A percentile compares a stretch with the other conserved stretches of the same genome.
These are phyloP conservation scores for Drosophila neotestacea DNA, from an alignment of 2,888 invertebrate genomes.

Conservation along the genomic window DNA sequence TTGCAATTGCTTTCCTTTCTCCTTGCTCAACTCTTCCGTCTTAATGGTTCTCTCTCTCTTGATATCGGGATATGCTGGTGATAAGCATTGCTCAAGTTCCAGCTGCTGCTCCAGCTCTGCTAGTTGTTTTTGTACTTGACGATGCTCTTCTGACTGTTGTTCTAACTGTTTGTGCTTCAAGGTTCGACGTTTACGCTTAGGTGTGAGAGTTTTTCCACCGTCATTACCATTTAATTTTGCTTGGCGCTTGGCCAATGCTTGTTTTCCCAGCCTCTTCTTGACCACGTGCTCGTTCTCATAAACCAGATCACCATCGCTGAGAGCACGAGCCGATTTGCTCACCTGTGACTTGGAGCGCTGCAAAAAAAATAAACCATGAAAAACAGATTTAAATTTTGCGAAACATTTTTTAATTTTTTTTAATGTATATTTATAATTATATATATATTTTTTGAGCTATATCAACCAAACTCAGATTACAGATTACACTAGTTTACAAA, in stretches of 20 bases:
- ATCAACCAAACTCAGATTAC: no score
- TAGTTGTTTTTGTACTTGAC: constrained; percentile 18
- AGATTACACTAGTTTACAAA: no score
- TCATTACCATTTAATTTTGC: constrained; percentile 7
- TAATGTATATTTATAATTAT: no score
- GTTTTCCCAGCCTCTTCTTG: constrained; percentile 65
- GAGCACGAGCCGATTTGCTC: constrained; percentile 70
- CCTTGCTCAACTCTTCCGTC: constrained; percentile 42
- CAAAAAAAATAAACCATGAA: background rate
- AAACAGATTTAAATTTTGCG: no score
- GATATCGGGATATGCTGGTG: constrained; percentile 28
- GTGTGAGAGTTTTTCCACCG: constrained; percentile 9
- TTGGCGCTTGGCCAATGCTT: constrained; percentile 49
- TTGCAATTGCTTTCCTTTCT: constrained; percentile 51
- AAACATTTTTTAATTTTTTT: no score
- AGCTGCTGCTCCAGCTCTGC: constrained; percentile 31
- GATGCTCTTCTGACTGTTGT: constrained; percentile 1
- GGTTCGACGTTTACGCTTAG: constrained; percentile 34
- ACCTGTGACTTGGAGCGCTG: constrained; percentile 45
- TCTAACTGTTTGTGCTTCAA: constrained; percentile 3
- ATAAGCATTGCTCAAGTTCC: background rate
- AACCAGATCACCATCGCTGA: constrained; percentile 72
- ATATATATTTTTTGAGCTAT: no score
- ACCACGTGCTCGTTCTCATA: constrained; percentile 81
- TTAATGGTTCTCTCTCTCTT: constrained; percentile 59